Evolutionary conservation across 2,888 invertebrate genomes (phyloP), one percentile per base, ranked within the genome.

Genomic region (Prosapia bicincta): DNA sequence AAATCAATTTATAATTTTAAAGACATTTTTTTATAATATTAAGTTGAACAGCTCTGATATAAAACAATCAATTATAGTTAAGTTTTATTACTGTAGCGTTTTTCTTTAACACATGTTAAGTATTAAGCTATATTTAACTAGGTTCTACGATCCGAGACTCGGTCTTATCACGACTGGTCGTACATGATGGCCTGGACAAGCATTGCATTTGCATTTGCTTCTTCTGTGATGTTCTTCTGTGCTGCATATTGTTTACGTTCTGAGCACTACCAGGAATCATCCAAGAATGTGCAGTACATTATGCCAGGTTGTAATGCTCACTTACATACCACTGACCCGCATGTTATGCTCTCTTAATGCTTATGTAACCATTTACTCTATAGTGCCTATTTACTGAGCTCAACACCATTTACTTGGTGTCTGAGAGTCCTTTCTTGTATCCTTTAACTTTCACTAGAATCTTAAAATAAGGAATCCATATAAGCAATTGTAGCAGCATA

Each of bases 121-220:
- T 24, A 30, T 66, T 23, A 26, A 65, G 66, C n/a, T 66, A 5
- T 71, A 26, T 70, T 28, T 13, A 66, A 32, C 24, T 74, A 93
- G 92, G 90, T 92, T 79, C 88, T 93, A 84, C 90, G 90, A 87
- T 90, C 91, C 84, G 91, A 92, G 87, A 87, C 91, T 69, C 89
- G 89, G 82, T 89, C 91, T 80, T 89, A 89, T 88, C 93, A 93
- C 88, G 94, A 94, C 83, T 95, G 94, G 94, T 94, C 94, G 82
- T 95, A 94, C 89, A 90, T 93, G 83, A 87, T 94, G 81, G 92
- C 93, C 81, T 95, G 95, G 95, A 87, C 93, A 82, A 91, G 94
- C 78, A 93, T 94, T 79, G 92, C 89, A 76, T 91, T 91, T 82
- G 90, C 91, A 82, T 88, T 94, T 83, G 89, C 90, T 80, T 91